These are phyloP conservation scores for Helicolenus hilgendorfi DNA, from an alignment of 2,797 vertebrate genomes.

Conservation along the genomic window DNA sequence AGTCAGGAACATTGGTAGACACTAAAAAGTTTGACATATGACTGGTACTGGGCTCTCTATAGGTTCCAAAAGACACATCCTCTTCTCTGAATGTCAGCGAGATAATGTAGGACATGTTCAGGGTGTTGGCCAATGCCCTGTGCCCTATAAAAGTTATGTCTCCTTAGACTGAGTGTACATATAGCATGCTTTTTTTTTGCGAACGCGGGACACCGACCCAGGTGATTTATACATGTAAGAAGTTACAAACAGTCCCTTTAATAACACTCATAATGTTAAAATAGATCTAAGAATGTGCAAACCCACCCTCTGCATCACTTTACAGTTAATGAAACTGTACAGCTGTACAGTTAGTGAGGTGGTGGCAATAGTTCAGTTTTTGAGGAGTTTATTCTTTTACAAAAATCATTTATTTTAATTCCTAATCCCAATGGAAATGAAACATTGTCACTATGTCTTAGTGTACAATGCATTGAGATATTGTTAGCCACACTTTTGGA, in stretches of 20 bases:
- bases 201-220: too few relatives aligned
- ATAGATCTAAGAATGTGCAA: too few relatives aligned
- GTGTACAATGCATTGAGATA: slow-evolving; percentile 10
- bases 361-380: background rate
- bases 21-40: background rate
- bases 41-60: background rate
- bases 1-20: background rate
- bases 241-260: too few relatives aligned
- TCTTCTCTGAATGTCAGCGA: background rate
- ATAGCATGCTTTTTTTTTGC: background rate
- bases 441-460: slow-evolving; percentile 24
- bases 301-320: too few relatives aligned
- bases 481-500: slow-evolving; percentile 37
- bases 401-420: background rate
- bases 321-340: too few relatives aligned
- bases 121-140: background rate
- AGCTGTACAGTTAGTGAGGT: background rate
- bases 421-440: slow-evolving; percentile 32
- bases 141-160: too few relatives aligned
- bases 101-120: background rate
- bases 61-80: background rate
- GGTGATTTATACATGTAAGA: too few relatives aligned
- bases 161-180: background rate
- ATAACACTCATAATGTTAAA: too few relatives aligned
- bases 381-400: background rate